phyloP scores from a whole-genome alignment of 2,888 invertebrate species.

The Spodoptera exigua region DNA sequence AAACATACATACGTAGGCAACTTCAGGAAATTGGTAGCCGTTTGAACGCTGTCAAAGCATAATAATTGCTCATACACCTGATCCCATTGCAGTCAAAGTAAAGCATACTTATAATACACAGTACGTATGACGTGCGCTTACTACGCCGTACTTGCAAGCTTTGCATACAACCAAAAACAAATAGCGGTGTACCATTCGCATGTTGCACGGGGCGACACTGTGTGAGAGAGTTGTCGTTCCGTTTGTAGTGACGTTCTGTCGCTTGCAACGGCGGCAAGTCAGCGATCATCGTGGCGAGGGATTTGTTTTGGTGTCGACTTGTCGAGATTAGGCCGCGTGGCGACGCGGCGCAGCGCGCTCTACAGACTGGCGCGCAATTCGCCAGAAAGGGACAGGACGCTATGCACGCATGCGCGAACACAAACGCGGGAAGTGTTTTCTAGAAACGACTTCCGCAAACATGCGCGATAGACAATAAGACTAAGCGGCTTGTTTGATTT shows the following conservation, averaged over 20 bases:
- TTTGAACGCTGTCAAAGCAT: constrained; percentile 41
- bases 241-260: constrained; percentile 67
- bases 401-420: constrained; percentile 79
- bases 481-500: constrained; percentile 47
- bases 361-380: constrained; percentile 82
- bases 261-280: constrained; percentile 74
- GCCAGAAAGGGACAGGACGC: constrained; percentile 74
- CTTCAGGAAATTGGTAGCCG: constrained; percentile 35
- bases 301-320: constrained; percentile 65
- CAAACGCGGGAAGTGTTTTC: constrained; percentile 83
- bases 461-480: constrained; percentile 57
- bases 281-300: constrained; percentile 76
- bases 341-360: constrained; percentile 69
- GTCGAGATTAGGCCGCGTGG: constrained; percentile 62
- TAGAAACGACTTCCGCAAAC: constrained; percentile 78
- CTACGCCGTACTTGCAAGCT: constrained; percentile 67
- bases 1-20: constrained; percentile 35
- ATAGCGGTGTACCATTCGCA: constrained; percentile 73
- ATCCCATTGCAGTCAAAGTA: constrained; percentile 39
- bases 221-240: constrained; percentile 56
- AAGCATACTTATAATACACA: constrained; percentile 37
- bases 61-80: constrained; percentile 34
- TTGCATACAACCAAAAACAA: constrained; percentile 71
- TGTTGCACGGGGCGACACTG: constrained; percentile 60
- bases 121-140: constrained; percentile 53